phyloP scores from a whole-genome alignment of 2,113 vertebrate species.

The Psephotus haematonotus region DNA sequence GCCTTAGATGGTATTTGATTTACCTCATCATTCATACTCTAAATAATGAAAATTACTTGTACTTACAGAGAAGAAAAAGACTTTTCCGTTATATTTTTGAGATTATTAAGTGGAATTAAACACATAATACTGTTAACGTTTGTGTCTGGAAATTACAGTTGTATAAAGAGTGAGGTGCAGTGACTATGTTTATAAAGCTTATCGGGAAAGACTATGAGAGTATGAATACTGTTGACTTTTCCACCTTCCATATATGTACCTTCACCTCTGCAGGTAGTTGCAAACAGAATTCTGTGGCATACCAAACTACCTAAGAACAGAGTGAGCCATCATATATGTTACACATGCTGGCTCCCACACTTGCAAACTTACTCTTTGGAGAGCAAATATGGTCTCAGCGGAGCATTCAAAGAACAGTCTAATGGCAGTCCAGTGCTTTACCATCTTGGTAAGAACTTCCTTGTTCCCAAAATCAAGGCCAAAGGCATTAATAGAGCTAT shows the following conservation, averaged over 20 bases:
- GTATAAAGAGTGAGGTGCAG: background rate
- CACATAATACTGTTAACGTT: background rate
- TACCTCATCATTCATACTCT: slow-evolving; percentile 50
- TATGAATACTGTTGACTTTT: background rate
- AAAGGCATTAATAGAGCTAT: background rate
- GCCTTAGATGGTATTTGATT: slow-evolving; percentile 43
- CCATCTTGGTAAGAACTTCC: background rate
- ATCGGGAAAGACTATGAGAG: background rate
- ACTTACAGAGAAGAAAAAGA: background rate
- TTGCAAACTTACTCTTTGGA: background rate
- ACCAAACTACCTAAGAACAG: background rate
- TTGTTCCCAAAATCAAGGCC: background rate
- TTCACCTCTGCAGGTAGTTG: background rate
- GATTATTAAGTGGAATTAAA: background rate
- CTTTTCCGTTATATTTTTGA: background rate
- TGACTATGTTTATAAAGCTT: background rate
- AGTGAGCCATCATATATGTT: too few species aligned
- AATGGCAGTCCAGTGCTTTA: background rate
- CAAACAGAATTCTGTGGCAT: background rate
- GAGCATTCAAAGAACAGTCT: background rate
- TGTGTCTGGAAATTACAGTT: background rate
- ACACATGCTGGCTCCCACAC: background rate
- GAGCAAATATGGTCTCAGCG: background rate
- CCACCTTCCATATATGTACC: background rate
- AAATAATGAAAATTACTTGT: slow-evolving; percentile 49